Evolutionary conservation across 2,888 invertebrate species (phyloP), one percentile per base, ranked within the genome.

Genomic region (Micropterix aruncella): DNA sequence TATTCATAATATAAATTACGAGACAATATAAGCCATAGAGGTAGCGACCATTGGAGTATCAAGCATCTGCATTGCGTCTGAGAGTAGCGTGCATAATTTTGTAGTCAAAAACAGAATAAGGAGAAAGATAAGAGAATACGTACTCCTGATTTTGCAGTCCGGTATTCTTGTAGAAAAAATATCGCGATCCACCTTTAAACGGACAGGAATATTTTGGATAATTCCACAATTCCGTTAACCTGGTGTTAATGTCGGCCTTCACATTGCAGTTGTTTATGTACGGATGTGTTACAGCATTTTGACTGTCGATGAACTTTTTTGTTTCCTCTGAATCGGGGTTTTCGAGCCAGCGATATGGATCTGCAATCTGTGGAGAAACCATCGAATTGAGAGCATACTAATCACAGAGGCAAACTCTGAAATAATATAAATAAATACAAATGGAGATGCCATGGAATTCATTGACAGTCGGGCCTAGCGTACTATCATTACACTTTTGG

Each of bases 131-230:
- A n/a, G n/a, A 27, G 27, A 12, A 27, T 27, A 12, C 27, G 12
- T 27, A 90, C 90, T 83, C 87, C 63, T 99, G 97, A 65, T 99
- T 96, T 67, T 99, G 97, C 45, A 99, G 73, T 1, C 97, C 97
- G 27, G 88, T 82, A 60, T 99, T 99, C 70, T 84, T 83, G 55
- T 80, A 87, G 65, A 89, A 94, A 65, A 89, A 97, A 63, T 94
- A 99, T 59, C 77, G 76, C 50, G 80, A 70, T 2, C 95, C 96
- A 55, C 85, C 77, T 53, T 79, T 79, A 56, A 76, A 79, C 0
- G 95, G 95, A 53, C 88, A 86, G 2, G 89, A 84, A 65, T 86
- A 92, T 68, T 94, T 95, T n/a, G 93, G 90, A 65, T 89, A 96
- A 63, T 99, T 87, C 94, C 94, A 95, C 18, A 95, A 69, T 54